A percentile compares a stretch with the other conserved stretches of the same genome.
Evolutionary conservation across 2,888 invertebrate species (phyloP).

Genomic region (Drosophila macrospina): DNA sequence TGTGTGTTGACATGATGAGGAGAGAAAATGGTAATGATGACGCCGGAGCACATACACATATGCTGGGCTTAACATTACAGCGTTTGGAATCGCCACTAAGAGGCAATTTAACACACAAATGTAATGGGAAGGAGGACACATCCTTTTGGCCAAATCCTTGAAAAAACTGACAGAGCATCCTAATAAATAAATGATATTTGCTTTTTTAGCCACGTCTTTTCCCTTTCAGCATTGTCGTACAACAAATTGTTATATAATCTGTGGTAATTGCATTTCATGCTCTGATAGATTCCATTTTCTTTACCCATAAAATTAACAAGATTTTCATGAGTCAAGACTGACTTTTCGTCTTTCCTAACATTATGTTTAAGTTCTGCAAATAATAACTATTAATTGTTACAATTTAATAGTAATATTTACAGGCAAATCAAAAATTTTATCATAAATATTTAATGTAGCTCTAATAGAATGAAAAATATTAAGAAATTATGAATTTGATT

Average conservation of each 20-base stretch:
- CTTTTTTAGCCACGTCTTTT: slow-evolving; percentile 7
- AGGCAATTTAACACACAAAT: slow-evolving; percentile 43
- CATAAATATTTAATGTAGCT: too few species aligned
- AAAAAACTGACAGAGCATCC: slow-evolving; percentile 10
- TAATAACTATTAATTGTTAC: too few species aligned
- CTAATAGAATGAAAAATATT: too few species aligned
- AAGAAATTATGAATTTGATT: too few species aligned
- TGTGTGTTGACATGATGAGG: slow-evolving; percentile 56
- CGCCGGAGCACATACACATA: slow-evolving; percentile 59
- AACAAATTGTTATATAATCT: slow-evolving; percentile 22
- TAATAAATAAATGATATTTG: slow-evolving; percentile 32
- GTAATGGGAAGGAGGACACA: not conserved
- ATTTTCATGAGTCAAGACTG: slow-evolving; percentile 6
- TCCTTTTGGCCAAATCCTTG: slow-evolving; percentile 21
- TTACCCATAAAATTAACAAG: slow-evolving; percentile 21
- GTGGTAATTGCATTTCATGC: slow-evolving; percentile 21
- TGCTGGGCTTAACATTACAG: slow-evolving; percentile 57
- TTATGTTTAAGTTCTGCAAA: not conserved
- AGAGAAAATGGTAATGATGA: slow-evolving; percentile 74
- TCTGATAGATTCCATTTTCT: slow-evolving; percentile 1
- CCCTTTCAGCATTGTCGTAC: not conserved
- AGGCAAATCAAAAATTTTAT: too few species aligned
- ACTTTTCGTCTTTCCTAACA: not conserved
- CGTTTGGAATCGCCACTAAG: slow-evolving; percentile 41
- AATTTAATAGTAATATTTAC: too few species aligned